Evolutionary conservation across 2,797 vertebrate genomes (phyloP), one percentile per base, ranked within the genome.

Genomic region (Valencia hispanica): DNA sequence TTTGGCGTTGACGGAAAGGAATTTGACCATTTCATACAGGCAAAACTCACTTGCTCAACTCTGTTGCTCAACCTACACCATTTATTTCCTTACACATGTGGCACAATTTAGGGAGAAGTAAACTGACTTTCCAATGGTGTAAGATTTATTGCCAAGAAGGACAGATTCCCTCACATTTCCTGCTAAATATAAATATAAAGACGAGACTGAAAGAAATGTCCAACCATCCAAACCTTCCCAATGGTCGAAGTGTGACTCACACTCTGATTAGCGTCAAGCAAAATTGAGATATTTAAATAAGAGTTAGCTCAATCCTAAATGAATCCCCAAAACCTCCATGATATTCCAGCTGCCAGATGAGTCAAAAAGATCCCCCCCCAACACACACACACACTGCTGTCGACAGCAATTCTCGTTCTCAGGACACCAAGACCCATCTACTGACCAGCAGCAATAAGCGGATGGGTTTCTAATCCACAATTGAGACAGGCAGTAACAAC

Each of bases 371-470:
- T 73, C 68, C 72, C 72, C 73, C 78, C 68, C 47, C 43, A 30
- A 18, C 57, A 6, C 2, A 5, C 14, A 17, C 41, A 70, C 27
- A 30, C n/a, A 70, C 59, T 36, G 79, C 80, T 82, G 78, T 83
- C 72, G 43, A 32, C 69, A 47, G 39, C 78, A 1, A 51, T 51
- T 79, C 66, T 72, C 47, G 68, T 78, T 74, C 80, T 79, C 50
- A 55, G 83, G 80, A 84, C 39, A 27, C 55, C 30, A 14, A 2
- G 50, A 63, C 50, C 41, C 84, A 72, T 80, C 75, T 74, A 47
- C 74, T 30, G 80, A 82, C 80, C 88, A 87, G 88, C 89, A 87
- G 87, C 83, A 79, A 86, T 77, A 57, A 73, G 75, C 83, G 84
- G 86, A 87, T 84, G 84, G 83, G 70, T 20, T 69, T 72, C 34